phyloP scores from a whole-genome alignment of 2,888 invertebrate genomes.

The Beris morrisii region DNA sequence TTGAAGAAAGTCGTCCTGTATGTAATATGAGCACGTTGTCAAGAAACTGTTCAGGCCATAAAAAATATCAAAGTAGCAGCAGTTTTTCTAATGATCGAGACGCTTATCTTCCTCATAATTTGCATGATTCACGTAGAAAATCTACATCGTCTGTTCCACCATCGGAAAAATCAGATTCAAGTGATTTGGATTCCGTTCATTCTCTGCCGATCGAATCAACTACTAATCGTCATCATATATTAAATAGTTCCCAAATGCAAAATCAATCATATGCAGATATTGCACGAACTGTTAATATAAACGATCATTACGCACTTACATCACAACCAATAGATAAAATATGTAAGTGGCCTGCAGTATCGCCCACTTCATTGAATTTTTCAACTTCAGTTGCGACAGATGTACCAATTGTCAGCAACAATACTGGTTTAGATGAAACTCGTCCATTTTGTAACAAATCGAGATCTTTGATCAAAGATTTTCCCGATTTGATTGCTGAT shows the following conservation, averaged over 20 bases:
- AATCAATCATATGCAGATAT: conserved; percentile 79
- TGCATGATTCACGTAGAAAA: conserved; percentile 60
- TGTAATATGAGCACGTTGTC: conserved; percentile 1
- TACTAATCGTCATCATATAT: conserved; percentile 37
- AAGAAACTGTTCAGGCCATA: background rate
- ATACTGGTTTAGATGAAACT: background rate
- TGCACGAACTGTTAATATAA: conserved; percentile 61
- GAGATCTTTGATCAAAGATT: conserved; percentile 44
- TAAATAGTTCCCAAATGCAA: conserved; percentile 47
- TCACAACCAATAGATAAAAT: conserved; percentile 40
- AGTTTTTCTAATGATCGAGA: conserved; percentile 44
- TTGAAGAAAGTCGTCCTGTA: conserved; percentile 25
- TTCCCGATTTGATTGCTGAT: conserved; percentile 44
- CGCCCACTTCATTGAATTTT: conserved; percentile 27
- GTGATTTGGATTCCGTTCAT: conserved; percentile 80
- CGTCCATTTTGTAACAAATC: conserved; percentile 22
- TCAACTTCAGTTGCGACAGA: background rate
- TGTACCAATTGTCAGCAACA: background rate
- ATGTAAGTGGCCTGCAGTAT: conserved; percentile 44
- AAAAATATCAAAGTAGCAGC: conserved; percentile 40
- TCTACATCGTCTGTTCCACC: conserved; percentile 80
- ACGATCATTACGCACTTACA: conserved; percentile 42
- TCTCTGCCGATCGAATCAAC: conserved; percentile 70
- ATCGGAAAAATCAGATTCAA: conserved; percentile 82
- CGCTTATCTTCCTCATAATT: conserved; percentile 44